phyloP scores from a whole-genome alignment of 2,113 vertebrate species.

The Sinocyclocheilus rhinocerous region DNA sequence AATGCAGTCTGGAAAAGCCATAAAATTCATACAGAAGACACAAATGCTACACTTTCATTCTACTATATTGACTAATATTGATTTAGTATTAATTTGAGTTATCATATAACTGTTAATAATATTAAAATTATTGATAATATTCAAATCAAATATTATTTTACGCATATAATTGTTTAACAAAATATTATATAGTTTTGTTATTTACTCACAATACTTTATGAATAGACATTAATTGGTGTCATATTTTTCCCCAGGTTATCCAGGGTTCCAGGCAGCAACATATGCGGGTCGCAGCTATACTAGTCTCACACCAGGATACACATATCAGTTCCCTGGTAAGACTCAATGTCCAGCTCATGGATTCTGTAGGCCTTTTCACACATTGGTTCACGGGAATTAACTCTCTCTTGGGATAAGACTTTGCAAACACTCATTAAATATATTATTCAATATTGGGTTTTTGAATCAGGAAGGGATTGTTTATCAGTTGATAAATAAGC shows the following conservation, averaged over 20 bases:
- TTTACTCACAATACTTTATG: neutral
- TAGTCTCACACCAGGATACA: conserved; percentile 95
- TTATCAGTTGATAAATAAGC: neutral
- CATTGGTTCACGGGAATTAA: neutral
- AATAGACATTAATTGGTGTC: neutral
- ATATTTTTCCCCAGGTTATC: conserved; percentile 82
- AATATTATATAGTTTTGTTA: neutral
- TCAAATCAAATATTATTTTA: too few species aligned
- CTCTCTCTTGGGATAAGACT: neutral
- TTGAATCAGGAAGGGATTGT: neutral
- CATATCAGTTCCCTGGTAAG: conserved; percentile 99
- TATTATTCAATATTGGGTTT: neutral
- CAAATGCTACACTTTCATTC: neutral
- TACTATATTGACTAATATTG: neutral
- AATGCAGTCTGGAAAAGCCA: neutral
- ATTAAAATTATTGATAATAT: too few species aligned
- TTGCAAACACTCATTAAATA: neutral
- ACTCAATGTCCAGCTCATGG: neutral
- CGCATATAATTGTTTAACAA: too few species aligned
- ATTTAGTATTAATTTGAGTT: neutral
- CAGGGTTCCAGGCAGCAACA: conserved; percentile 96
- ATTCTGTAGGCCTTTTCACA: neutral
- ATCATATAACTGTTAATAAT: neutral
- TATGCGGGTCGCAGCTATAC: conserved; percentile 97
- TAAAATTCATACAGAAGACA: neutral